Conservation (phyloP, 2,888 invertebrate species). For the Seladonia tumulorum region DNA sequence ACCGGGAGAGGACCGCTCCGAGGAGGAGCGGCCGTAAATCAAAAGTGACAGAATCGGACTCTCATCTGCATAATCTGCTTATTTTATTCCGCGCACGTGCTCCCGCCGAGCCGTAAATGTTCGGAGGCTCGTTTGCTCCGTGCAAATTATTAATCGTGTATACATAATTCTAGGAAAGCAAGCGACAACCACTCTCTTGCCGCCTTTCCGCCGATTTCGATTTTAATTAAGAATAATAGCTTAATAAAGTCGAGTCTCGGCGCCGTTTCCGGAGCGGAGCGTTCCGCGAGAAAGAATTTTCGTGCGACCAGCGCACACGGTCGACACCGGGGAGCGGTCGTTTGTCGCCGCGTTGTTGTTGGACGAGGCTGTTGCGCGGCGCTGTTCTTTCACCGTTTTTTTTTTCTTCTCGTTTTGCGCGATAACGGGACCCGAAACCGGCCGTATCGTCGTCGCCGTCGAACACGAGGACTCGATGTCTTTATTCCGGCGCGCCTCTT, state of each 20-base stretch:
- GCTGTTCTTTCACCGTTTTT: background rate
- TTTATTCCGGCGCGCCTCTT: constrained; percentile 55
- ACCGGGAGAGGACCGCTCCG: constrained; percentile 18
- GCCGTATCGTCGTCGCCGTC: constrained; percentile 16
- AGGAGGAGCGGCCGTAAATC: constrained; percentile 61
- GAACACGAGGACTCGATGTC: constrained; percentile 42
- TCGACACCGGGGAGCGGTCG: background rate
- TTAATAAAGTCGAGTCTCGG: constrained; percentile 17
- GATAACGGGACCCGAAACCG: constrained; percentile 9
- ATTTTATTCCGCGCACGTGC: constrained; percentile 68
- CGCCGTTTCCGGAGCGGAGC: background rate
- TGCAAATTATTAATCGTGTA: constrained; percentile 63
- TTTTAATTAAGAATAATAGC: constrained; percentile 41
- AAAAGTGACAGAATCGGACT: constrained; percentile 71
- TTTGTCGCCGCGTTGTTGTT: background rate
- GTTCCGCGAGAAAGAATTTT: background rate
- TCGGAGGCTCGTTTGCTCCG: constrained; percentile 34
- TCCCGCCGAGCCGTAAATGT: constrained; percentile 37
- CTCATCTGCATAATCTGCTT: constrained; percentile 69
- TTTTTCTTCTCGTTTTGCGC: background rate
- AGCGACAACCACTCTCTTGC: background rate
- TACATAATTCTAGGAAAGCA: constrained; percentile 5
- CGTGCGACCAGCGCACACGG: background rate
- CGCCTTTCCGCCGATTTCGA: constrained; percentile 8
- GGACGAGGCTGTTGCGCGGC: background rate